Percentiles rank a stretch among this genome's conserved stretches.
Conservation (phyloP, 2,113 vertebrate genomes). For the Lathamus discolor region DNA sequence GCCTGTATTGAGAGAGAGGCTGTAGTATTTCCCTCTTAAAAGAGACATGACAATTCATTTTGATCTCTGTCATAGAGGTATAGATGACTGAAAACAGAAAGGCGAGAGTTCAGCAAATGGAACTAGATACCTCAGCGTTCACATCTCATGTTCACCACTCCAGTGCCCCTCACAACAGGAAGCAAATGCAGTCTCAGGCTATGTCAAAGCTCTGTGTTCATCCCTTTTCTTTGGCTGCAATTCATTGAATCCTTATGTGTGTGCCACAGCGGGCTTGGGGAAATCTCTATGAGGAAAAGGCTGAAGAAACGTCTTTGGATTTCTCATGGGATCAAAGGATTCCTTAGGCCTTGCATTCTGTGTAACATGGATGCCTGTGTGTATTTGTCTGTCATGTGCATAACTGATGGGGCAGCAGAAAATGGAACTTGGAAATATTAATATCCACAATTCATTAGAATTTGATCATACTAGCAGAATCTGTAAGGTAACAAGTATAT, state of each 20-base stretch:
- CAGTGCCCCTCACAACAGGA: background rate
- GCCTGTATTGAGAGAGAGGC: background rate
- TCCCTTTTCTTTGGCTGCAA: background rate
- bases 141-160: fast-evolving
- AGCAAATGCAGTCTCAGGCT: background rate
- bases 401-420: background rate
- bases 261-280: background rate
- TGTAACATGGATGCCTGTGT: fast-evolving
- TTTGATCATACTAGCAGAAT: background rate
- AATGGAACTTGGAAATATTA: background rate
- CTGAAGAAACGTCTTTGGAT: background rate
- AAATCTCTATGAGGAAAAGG: background rate
- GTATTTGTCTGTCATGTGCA: background rate
- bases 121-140: fast-evolving
- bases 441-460: background rate
- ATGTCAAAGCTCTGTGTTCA: background rate
- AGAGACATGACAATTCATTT: conserved; percentile 24
- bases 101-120: background rate
- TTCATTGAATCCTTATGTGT: fast-evolving
- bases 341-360: background rate
- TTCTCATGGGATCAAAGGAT: background rate
- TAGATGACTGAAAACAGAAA: background rate
- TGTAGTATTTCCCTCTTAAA: background rate
- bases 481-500: background rate
- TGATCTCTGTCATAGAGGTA: background rate